Conservation (phyloP, 2,113 vertebrate species). For the Aramus guarauna region DNA sequence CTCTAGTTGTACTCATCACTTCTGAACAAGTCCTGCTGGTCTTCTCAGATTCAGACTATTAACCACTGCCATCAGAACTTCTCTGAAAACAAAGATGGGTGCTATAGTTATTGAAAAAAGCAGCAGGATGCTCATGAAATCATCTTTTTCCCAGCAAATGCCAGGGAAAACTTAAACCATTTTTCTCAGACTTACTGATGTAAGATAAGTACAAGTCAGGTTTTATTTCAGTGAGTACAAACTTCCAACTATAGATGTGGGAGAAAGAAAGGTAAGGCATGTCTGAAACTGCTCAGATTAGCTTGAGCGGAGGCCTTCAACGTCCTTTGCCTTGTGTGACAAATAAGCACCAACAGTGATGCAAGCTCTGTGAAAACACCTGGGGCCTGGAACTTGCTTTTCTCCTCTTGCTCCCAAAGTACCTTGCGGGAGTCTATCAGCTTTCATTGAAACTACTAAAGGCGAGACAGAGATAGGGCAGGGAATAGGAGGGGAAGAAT, state of each 20-base stretch:
- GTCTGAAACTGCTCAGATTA: not conserved
- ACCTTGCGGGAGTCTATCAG: not conserved
- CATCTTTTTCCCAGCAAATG: not conserved
- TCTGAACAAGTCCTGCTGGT: not conserved
- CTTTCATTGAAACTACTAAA: not conserved
- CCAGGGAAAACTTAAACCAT: not conserved
- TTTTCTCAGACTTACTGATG: not conserved
- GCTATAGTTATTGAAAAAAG: not conserved
- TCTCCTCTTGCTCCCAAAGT: not conserved
- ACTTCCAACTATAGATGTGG: not conserved
- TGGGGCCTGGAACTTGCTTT: not conserved
- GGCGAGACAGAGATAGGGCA: not conserved
- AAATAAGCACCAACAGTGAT: not conserved
- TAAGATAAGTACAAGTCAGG: not conserved
- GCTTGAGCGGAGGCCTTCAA: not conserved
- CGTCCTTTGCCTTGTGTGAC: not conserved
- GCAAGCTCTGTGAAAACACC: not conserved
- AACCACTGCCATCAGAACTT: not conserved
- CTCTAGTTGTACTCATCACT: not conserved
- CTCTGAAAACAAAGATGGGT: not conserved
- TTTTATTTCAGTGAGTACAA: not conserved
- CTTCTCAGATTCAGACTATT: not conserved
- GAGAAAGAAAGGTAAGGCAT: not conserved
- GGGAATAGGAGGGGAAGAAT: not conserved
- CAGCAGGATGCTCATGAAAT: not conserved